These are phyloP conservation scores for Chloropsis hardwickii DNA, from an alignment of 2,113 vertebrate genomes.

Conservation along the genomic window DNA sequence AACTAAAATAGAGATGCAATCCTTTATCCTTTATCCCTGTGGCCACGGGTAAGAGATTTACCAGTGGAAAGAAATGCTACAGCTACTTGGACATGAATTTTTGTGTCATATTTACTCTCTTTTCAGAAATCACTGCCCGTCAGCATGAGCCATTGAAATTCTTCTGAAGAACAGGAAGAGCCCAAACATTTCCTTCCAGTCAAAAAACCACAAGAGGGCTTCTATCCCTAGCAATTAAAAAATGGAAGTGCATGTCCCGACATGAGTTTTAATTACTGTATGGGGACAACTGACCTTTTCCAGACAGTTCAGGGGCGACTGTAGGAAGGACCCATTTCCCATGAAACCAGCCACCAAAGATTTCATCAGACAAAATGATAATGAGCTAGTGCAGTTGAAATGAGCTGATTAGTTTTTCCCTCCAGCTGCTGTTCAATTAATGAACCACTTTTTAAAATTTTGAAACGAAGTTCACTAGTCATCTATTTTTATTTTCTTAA, in stretches of 20 bases:
- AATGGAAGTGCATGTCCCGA: neutral
- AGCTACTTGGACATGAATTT: neutral
- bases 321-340: slow-evolving; percentile 32
- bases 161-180: neutral
- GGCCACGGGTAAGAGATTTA: neutral
- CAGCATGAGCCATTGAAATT: neutral
- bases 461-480: slow-evolving; percentile 59
- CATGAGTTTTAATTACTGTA: slow-evolving; percentile 8
- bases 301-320: neutral
- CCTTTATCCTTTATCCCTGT: neutral
- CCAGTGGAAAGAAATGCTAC: neutral
- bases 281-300: neutral
- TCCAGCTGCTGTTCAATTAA: slow-evolving; percentile 65
- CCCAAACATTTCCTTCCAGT: neutral
- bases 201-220: neutral
- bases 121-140: neutral
- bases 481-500: slow-evolving; percentile 64
- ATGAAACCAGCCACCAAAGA: slow-evolving; percentile 43
- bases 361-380: slow-evolving; percentile 61
- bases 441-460: slow-evolving; percentile 54
- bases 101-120: neutral
- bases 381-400: slow-evolving; percentile 62
- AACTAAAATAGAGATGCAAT: neutral
- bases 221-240: neutral
- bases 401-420: slow-evolving; percentile 60